Evolutionary conservation across 2,888 invertebrate genomes (phyloP), one percentile per base, ranked within the genome.

Genomic region (Tryphoninae sp.): DNA sequence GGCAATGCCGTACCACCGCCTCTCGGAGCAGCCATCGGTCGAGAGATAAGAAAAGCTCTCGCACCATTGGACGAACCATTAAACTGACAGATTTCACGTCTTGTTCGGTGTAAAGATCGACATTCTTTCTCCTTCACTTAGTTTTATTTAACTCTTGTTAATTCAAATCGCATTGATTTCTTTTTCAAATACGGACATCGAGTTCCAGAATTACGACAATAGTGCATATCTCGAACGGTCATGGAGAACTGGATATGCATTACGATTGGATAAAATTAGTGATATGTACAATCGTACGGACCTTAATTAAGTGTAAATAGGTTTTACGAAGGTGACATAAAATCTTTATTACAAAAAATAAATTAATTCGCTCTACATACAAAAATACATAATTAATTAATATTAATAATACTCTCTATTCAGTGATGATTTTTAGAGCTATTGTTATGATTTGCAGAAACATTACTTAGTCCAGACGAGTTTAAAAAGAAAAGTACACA

Each of bases 331-430:
- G 81, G 83, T 83, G 85, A 86, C 85, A 84, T 86, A 85, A 86
- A 85, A 86, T 86, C 85, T 86, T 86, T 86, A 90, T 90, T 90
- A 90, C 89, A 90, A 90, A 89, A 90, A 90, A 90, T 89, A 90
- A 90, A 90, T 90, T 90, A 90, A 89, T 89, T 89, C 88, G 87
- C 84, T 90, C 87, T 90, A 90, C 87, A 87, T 90, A 90, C 89
- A 90, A 90, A 90, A 90, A 90, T 90, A 90, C 89, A 90, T 86
- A 87, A 87, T 87, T 89, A 87, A 88, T 89, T 88, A 89, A 89
- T 90, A 88, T 88, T 87, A 90, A 90, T 90, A 90, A 90, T 90
- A 90, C 90, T 90, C 88, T 90, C 89, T 90, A 89, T 87, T 86
- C 85, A 86, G 87, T 88, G 89, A 88, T 88, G 87, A 86, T 89